phyloP scores from a whole-genome alignment of 2,113 vertebrate genomes.

The Tauraco erythrolophus region DNA sequence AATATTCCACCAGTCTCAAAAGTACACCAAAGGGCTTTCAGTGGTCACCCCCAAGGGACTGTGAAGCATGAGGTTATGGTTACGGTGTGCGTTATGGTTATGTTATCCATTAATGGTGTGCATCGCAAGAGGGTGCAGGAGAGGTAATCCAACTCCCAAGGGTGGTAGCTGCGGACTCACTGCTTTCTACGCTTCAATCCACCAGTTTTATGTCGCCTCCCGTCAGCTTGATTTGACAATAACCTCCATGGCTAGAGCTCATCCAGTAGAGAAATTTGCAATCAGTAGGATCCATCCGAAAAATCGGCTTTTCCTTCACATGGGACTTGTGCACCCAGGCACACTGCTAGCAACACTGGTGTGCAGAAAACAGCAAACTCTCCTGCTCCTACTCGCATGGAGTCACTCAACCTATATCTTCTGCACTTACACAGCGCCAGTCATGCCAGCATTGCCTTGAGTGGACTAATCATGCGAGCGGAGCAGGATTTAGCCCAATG shows the following conservation, averaged over 20 bases:
- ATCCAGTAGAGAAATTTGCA: not conserved
- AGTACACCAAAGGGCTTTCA: not conserved
- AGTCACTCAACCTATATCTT: not conserved
- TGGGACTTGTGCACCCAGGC: not conserved
- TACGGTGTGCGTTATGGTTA: too few relatives aligned
- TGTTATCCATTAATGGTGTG: rapidly evolving
- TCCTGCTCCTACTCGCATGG: not conserved
- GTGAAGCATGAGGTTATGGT: not conserved
- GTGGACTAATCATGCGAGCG: not conserved
- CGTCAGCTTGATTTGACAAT: not conserved
- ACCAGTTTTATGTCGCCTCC: not conserved
- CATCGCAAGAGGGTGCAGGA: not conserved
- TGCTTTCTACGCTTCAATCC: not conserved
- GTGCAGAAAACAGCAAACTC: not conserved
- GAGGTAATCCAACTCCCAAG: not conserved
- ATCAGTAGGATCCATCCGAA: not conserved
- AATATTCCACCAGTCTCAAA: not conserved
- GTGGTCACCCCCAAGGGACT: rapidly evolving
- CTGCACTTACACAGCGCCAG: not conserved
- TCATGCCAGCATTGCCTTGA: not conserved
- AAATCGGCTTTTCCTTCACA: not conserved
- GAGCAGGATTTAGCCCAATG: not conserved
- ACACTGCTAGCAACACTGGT: not conserved
- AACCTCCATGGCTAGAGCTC: rapidly evolving
- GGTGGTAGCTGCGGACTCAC: not conserved